Evolutionary conservation across 2,888 invertebrate species (phyloP).

Genomic region (Drosophila emarginata): DNA sequence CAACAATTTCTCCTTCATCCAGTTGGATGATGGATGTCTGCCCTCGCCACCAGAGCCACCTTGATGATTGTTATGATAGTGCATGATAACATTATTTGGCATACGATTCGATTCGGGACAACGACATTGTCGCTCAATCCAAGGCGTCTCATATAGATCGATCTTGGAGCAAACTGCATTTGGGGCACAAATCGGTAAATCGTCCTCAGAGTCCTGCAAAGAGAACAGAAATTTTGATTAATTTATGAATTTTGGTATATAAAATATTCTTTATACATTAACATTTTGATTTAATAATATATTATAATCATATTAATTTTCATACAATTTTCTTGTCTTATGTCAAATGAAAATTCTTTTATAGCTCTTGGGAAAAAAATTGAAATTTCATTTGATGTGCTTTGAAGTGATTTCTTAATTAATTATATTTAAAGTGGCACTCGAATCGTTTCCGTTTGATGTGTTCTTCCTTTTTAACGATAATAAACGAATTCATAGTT

Average conservation of each 20-base stretch:
- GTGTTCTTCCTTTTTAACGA: not conserved
- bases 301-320: too few relatives aligned
- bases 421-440: too few relatives aligned
- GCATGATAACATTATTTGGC: conserved; percentile 72
- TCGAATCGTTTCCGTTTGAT: not conserved
- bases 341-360: too few relatives aligned
- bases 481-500: conserved; percentile 1
- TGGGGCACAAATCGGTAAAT: conserved; percentile 90
- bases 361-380: too few relatives aligned
- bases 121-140: conserved; percentile 93
- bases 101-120: conserved; percentile 84
- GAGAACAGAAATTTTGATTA: conserved; percentile 1
- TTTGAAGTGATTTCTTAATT: too few relatives aligned
- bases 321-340: too few relatives aligned
- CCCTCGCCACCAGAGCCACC: not conserved
- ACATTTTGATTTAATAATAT: too few relatives aligned
- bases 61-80: conserved; percentile 59
- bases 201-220: conserved; percentile 89
- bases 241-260: too few relatives aligned
- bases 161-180: conserved; percentile 93
- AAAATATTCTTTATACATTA: too few relatives aligned
- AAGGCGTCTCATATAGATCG: conserved; percentile 92
- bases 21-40: conserved; percentile 35
- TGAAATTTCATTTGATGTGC: too few relatives aligned
- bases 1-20: conserved; percentile 70